phyloP scores from a whole-genome alignment of 2,888 invertebrate species.

The Camponotus fellah region DNA sequence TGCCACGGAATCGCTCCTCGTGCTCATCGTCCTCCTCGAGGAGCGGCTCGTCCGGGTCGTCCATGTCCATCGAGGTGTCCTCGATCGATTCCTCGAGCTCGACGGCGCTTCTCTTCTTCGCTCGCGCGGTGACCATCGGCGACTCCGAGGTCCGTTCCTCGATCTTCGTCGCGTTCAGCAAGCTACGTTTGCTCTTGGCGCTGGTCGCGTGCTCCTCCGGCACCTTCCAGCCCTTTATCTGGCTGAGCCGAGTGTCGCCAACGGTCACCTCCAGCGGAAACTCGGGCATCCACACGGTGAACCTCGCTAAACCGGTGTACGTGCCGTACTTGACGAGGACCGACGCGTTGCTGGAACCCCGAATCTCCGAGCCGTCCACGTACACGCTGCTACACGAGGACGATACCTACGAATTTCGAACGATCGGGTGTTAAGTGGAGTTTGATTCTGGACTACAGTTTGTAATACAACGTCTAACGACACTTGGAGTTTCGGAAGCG shows the following conservation, averaged over 20 bases:
- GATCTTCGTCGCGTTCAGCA: constrained; percentile 70
- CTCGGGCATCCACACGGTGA: constrained; percentile 99
- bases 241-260: constrained; percentile 95
- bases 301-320: constrained; percentile 94
- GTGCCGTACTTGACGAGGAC: constrained; percentile 97
- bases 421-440: constrained; percentile 6
- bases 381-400: constrained; percentile 98
- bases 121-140: constrained; percentile 52
- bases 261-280: constrained; percentile 96
- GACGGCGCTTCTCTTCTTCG: constrained; percentile 76
- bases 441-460: constrained; percentile 3
- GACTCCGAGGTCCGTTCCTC: constrained; percentile 2
- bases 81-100: constrained; percentile 79
- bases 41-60: constrained; percentile 77
- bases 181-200: constrained; percentile 83
- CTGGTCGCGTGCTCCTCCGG: constrained; percentile 90
- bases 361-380: constrained; percentile 97
- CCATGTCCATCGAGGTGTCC: constrained; percentile 85
- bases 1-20: constrained; percentile 79
- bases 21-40: constrained; percentile 75
- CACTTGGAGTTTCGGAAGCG: background rate
- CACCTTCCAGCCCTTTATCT: constrained; percentile 98
- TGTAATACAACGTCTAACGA: background rate
- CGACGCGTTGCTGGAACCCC: constrained; percentile 97
- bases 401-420: constrained; percentile 90